Base-by-base conservation (phyloP, 64 coral and sea anemone species). In the Dendronephthya gigantea region DNA sequence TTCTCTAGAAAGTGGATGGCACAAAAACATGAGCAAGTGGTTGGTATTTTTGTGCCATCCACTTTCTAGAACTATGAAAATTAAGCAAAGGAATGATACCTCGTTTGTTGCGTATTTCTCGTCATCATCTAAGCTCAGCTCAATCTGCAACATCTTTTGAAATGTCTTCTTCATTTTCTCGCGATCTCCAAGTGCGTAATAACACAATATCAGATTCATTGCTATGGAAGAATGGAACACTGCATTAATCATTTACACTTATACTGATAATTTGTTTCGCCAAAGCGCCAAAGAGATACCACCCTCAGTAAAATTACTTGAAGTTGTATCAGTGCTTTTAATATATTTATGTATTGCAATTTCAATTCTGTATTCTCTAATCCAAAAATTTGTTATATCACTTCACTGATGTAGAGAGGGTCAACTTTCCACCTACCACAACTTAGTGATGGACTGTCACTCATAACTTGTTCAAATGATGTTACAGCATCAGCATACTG, bases 141-240 rank as follows among this genome's bases (percentile, higher is more conserved):
- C 90, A 83, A 92, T 87, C 9, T 86, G 83, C 33, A 96, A 36
- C 81, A 96, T 66, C 43, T 96, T 96, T 81, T 96, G 94, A 90
- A 96, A 96, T 41, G 94, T 91, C 85, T 98, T 98, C 85, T 98
- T 98, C 95, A 98, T 98, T 87, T 98, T 98, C 28, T 98, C 95
- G 17, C 88, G 84, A 35, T 98, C 95, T 49, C 88, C 90, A 32
- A 98, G 82, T 9, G 91, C 95, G 88, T 91, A 98, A 75, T 98
- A 90, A n/a, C 95, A 93, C 43, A 98, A 39, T 22, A 98, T 82
- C 13, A 98, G 68, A 75, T 98, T 98, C 50, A 93, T 93, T 0
- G 87, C 91, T 92, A 47, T 16, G 19, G 31, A 0, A 81, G 25
- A 38, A n/a, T 30, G 22, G 22, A 66, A 66, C 2, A 66, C 29